Percentiles rank a stretch among this genome's conserved stretches.
Evolutionary conservation across 2,797 vertebrate genomes (phyloP).

Genomic region (Salmo trutta): DNA sequence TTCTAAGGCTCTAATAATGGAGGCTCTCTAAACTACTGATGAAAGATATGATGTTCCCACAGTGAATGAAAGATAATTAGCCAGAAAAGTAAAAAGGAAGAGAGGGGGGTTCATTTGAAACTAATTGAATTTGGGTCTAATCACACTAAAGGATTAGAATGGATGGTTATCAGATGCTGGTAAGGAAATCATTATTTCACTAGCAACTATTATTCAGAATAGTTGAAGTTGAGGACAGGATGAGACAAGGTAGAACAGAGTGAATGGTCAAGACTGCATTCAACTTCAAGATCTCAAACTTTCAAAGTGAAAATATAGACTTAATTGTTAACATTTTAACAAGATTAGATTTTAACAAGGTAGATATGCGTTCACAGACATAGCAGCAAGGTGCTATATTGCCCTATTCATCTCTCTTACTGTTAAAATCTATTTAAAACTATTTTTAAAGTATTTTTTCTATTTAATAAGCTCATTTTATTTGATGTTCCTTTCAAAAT

Average conservation of each 20-base stretch:
- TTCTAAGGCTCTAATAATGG: constrained; percentile 21
- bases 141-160: constrained; percentile 36
- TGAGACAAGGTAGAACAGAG: not conserved
- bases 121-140: constrained; percentile 46
- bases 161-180: constrained; percentile 35
- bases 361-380: not conserved
- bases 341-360: not conserved
- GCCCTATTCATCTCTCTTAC: not conserved
- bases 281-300: not conserved
- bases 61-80: not conserved
- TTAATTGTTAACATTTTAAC: not conserved
- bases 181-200: constrained; percentile 31
- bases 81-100: constrained; percentile 7
- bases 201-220: not conserved
- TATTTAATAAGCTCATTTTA: not conserved
- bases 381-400: not conserved
- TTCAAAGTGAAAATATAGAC: not conserved
- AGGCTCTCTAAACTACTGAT: constrained; percentile 26
- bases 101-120: constrained; percentile 21
- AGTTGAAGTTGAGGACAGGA: not conserved
- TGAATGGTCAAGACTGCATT: not conserved
- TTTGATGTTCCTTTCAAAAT: not conserved
- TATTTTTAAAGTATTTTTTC: not conserved
- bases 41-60: not conserved
- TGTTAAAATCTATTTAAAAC: not conserved